Percentiles rank a stretch among this genome's conserved stretches.
Evolutionary conservation across 2,113 vertebrate species (phyloP).

Genomic region (Hystrix cristata): DNA sequence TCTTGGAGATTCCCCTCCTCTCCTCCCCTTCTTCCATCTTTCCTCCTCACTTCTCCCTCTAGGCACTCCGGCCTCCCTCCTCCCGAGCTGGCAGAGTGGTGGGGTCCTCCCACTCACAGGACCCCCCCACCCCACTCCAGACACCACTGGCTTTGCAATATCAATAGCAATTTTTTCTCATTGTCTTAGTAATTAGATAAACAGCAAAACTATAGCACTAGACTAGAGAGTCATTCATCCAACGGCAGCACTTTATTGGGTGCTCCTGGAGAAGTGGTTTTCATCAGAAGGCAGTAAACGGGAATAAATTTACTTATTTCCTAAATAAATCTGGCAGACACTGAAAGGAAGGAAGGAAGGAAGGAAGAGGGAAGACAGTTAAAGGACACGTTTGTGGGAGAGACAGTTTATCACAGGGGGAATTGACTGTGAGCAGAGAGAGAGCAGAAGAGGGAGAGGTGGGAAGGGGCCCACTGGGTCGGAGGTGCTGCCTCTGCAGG

Average conservation of each 20-base stretch:
- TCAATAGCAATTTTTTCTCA: not conserved
- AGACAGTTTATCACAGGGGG: not conserved
- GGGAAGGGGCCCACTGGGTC: not conserved
- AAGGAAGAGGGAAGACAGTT: not conserved
- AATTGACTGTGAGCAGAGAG: not conserved
- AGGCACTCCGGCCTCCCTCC: not conserved
- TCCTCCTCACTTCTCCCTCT: not conserved
- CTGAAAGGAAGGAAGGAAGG: not conserved
- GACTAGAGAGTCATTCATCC: not conserved
- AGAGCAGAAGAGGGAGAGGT: not conserved
- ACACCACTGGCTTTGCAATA: not conserved
- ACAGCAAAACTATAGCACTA: not conserved
- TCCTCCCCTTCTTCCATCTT: not conserved
- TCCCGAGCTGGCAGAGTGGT: not conserved
- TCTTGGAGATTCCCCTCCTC: not conserved
- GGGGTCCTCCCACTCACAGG: not conserved
- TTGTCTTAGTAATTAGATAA: not conserved
- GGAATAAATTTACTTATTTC: conserved; percentile 36
- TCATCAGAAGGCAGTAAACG: conserved; percentile 25
- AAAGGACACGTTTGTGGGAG: not conserved
- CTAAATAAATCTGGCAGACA: conserved; percentile 53
- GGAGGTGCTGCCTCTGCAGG: not conserved
- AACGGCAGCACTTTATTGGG: not conserved
- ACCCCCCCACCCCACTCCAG: too few relatives aligned
- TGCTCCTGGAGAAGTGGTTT: conserved; percentile 11